These are phyloP conservation scores for Aldabrachelys gigantea DNA, from an alignment of 2,113 vertebrate genomes.

Conservation along the genomic window DNA sequence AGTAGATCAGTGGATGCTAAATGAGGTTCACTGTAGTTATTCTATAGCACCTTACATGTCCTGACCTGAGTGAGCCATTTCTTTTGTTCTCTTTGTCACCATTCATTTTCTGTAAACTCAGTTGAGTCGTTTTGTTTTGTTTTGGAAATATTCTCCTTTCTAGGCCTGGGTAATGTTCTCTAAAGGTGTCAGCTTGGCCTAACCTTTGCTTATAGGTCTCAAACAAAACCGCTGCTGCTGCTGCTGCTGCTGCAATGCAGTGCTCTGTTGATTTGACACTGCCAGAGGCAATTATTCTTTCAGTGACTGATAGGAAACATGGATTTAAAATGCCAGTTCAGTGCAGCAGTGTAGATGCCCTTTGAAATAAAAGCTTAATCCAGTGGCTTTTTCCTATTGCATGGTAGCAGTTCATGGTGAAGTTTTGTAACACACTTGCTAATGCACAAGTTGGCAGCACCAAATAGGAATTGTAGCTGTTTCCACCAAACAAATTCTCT, in stretches of 20 bases:
- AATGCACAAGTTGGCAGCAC: background rate
- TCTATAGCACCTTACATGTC: background rate
- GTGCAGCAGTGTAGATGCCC: slow-evolving; percentile 31
- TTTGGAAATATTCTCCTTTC: background rate
- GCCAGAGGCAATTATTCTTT: background rate
- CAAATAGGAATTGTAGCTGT: background rate
- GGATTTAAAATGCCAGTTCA: background rate
- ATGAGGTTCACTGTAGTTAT: background rate
- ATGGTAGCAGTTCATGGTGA: background rate
- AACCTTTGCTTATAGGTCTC: background rate
- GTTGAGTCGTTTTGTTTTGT: background rate
- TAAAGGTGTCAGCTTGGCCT: background rate
- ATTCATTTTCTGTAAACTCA: background rate
- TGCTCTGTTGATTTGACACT: rapidly evolving
- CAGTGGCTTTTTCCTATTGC: background rate
- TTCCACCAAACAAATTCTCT: background rate
- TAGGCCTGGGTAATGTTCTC: rapidly evolving
- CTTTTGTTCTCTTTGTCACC: background rate
- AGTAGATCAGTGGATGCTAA: background rate
- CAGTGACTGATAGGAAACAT: background rate
- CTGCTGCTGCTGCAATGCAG: rapidly evolving
- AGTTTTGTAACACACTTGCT: background rate
- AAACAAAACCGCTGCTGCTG: background rate
- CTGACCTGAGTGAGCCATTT: background rate
- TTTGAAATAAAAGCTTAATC: slow-evolving; percentile 38